A percentile compares a stretch with the other conserved stretches of the same genome.
Conservation (phyloP, 2,797 vertebrate genomes). For the Cetoscarus ocellatus region DNA sequence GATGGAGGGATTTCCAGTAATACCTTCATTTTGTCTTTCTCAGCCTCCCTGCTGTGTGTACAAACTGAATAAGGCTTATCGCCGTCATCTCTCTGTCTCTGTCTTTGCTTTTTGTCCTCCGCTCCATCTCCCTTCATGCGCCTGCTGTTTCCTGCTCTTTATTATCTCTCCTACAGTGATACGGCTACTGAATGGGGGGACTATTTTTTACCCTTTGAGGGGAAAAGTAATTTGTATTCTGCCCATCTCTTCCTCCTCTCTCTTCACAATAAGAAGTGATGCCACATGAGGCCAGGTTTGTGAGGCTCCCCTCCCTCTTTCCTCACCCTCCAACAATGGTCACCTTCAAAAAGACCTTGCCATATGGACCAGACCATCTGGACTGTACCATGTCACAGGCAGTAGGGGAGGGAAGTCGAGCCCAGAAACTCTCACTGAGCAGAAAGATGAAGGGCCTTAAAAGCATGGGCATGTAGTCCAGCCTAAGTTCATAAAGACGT, state of each 20-base stretch:
- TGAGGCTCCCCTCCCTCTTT: slow-evolving; percentile 8
- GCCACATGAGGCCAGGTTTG: slow-evolving; percentile 53
- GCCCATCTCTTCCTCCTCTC: slow-evolving; percentile 28
- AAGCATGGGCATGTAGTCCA: slow-evolving; percentile 3
- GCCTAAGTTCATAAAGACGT: slow-evolving; percentile 31
- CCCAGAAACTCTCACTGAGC: slow-evolving; percentile 21
- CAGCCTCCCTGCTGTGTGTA: neutral
- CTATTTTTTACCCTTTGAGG: slow-evolving; percentile 28
- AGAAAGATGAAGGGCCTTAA: slow-evolving; percentile 30
- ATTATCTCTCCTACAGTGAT: slow-evolving; percentile 54
- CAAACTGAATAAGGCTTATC: neutral
- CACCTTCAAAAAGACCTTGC: slow-evolving; percentile 79
- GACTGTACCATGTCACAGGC: slow-evolving; percentile 70
- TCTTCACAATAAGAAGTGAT: slow-evolving; percentile 49
- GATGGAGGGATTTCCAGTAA: slow-evolving; percentile 34
- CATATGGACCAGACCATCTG: slow-evolving; percentile 80
- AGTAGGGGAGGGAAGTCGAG: slow-evolving; percentile 38
- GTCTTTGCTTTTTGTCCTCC: neutral
- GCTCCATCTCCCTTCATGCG: neutral
- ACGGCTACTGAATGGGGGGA: slow-evolving; percentile 57
- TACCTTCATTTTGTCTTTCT: slow-evolving; percentile 6
- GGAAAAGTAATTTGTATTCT: slow-evolving; percentile 71
- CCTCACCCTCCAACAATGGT: slow-evolving; percentile 50
- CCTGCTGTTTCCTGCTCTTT: slow-evolving; percentile 17
- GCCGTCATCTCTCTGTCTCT: neutral